Evolutionary conservation across 2,888 invertebrate species (phyloP).

Genomic region (Liodrosophila aerea): DNA sequence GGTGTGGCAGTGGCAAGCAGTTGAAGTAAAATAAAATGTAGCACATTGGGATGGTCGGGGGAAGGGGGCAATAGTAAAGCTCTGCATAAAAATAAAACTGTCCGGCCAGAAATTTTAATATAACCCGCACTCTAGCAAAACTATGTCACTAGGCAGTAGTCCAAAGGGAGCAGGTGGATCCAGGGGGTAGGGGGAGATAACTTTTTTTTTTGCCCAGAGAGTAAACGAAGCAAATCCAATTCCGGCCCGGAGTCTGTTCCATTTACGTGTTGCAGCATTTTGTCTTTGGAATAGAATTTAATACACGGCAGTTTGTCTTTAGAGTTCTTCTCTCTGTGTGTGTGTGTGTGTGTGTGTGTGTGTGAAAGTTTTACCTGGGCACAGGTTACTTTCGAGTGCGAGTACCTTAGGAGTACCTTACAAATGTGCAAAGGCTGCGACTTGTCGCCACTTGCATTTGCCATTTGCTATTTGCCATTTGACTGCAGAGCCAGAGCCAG

Average conservation of each 20-base stretch:
- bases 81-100: conserved; percentile 61
- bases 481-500: conserved; percentile 23
- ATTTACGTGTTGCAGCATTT: conserved; percentile 66
- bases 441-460: conserved; percentile 69
- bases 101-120: conserved; percentile 72
- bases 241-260: conserved; percentile 31
- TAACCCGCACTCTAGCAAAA: conserved; percentile 48
- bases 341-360: too few relatives aligned
- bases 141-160: conserved; percentile 60
- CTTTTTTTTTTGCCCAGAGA: conserved; percentile 36
- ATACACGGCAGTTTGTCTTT: conserved; percentile 76
- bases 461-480: conserved; percentile 28
- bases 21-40: conserved; percentile 50
- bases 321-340: too few relatives aligned
- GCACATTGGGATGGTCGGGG: conserved; percentile 25
- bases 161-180: background rate
- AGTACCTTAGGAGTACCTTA: conserved; percentile 27
- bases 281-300: conserved; percentile 75
- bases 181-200: conserved; percentile 31
- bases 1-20: conserved; percentile 4
- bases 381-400: conserved; percentile 3
- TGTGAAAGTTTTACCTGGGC: too few relatives aligned
- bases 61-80: background rate
- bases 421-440: conserved; percentile 69
- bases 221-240: conserved; percentile 71